Evolutionary conservation across 2,888 invertebrate genomes (phyloP), one percentile per base, ranked within the genome.

Genomic region (Drosophila melanosoma): DNA sequence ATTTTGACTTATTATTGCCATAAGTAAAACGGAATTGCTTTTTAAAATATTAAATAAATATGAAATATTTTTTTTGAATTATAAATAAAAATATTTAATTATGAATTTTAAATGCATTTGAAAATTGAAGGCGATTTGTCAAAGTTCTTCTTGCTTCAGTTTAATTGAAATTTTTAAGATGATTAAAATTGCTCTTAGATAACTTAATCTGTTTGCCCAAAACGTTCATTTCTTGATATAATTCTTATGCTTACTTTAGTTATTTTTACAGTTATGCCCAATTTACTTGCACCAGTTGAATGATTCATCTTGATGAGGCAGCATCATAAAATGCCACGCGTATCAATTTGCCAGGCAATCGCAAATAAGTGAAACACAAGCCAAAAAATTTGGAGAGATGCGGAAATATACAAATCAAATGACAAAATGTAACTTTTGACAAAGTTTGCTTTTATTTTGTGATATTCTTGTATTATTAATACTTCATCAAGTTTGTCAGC

Each of bases 401-500:
- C 35, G 29, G 29, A 63, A 20, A 48, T 49, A 42, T 42, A 60
- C 17, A 42, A 12, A 23, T 26, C 48, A 42, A 29, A 56, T 36
- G 62, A 12, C 32, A 29, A 57, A 58, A 68, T 65, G 56, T 51
- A 62, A 71, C 49, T 81, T 82, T 35, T 35, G 20, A 32, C 59
- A 84, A 77, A 70, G 69, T 86, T 86, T 51, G 26, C 26, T 71
- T 78, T 33, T 23, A 12, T 20, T 32, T 42, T 8, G 15, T 23
- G 26, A n/a, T 69, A 68, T 45, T 45, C 23, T 45, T 8, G 23
- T 45, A 23, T 73, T 83, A 85, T 89, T 89, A 89, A 86, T 89
- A 90, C 88, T 85, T 89, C 83, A 85, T 88, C 76, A 74, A 77
- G 71, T 59, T 66, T 74, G 78, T 76, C 81, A 77, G 73, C 67